Conservation (phyloP, 1,140 invertebrate genomes). For the Brachionus calyciflorus region DNA sequence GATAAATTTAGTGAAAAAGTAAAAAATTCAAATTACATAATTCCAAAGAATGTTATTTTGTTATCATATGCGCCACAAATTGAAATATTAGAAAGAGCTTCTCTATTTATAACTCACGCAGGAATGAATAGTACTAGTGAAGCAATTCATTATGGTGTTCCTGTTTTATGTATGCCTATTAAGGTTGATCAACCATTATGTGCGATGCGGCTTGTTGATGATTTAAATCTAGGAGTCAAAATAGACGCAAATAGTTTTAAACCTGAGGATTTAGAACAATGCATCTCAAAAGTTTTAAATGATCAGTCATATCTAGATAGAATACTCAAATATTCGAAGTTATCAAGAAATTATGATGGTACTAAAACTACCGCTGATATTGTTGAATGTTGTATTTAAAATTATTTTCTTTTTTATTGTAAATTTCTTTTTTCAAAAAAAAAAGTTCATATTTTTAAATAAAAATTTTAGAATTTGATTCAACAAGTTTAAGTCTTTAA, state of each 20-base stretch:
- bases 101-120: conserved; percentile 75
- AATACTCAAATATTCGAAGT: neutral
- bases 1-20: neutral
- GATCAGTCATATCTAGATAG: neutral
- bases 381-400: neutral
- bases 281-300: conserved; percentile 1
- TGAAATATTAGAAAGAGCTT: conserved; percentile 36
- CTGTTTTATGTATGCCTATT: conserved; percentile 71
- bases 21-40: neutral
- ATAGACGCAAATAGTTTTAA: neutral
- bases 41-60: conserved; percentile 5
- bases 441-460: too few species aligned
- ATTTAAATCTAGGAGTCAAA: conserved; percentile 32
- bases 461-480: too few species aligned
- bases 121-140: conserved; percentile 76
- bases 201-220: conserved; percentile 23
- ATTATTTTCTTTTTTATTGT: neutral
- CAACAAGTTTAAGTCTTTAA: too few species aligned
- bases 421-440: too few species aligned
- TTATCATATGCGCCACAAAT: conserved; percentile 53
- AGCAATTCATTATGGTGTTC: conserved; percentile 74
- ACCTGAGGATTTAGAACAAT: neutral
- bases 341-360: conserved; percentile 7
- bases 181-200: conserved; percentile 57
- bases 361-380: neutral